Evolutionary conservation across 92 coral and sea anemone species (phyloP).

Genomic region (Metridium senile): DNA sequence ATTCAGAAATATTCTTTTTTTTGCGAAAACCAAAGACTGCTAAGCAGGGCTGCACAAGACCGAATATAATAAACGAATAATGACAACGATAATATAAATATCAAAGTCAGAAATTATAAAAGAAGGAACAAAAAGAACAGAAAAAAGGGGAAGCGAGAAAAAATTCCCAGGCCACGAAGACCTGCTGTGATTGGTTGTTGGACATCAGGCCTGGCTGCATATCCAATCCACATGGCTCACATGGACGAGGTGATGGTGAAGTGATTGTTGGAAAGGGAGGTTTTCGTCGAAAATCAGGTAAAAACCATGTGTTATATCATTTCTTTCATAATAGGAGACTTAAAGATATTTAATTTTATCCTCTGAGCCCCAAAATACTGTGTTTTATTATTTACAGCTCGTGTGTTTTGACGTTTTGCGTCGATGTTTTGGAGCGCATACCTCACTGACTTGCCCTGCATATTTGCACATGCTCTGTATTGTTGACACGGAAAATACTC

Average conservation of each 20-base stretch:
- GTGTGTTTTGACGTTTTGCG: not conserved
- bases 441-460: not conserved
- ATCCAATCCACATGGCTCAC: slow-evolving; percentile 7
- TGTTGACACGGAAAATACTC: not conserved
- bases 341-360: not conserved
- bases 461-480: slow-evolving; percentile 2
- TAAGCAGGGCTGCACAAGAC: too few species aligned
- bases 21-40: too few species aligned
- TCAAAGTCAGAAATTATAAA: not conserved
- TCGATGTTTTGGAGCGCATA: not conserved
- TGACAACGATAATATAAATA: too few species aligned
- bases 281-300: not conserved
- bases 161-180: not conserved
- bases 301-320: not conserved
- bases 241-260: not conserved
- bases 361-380: not conserved
- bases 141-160: not conserved
- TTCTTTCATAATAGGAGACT: not conserved
- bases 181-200: slow-evolving; percentile 22
- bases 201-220: slow-evolving; percentile 15
- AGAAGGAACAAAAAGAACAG: not conserved
- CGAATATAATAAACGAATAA: too few species aligned
- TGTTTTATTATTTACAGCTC: not conserved
- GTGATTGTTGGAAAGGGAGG: not conserved
- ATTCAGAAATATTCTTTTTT: too few species aligned